Percentiles rank a stretch among this genome's conserved stretches.
Conservation (phyloP, 2,113 vertebrate genomes). For the Rhinoderma darwinii region DNA sequence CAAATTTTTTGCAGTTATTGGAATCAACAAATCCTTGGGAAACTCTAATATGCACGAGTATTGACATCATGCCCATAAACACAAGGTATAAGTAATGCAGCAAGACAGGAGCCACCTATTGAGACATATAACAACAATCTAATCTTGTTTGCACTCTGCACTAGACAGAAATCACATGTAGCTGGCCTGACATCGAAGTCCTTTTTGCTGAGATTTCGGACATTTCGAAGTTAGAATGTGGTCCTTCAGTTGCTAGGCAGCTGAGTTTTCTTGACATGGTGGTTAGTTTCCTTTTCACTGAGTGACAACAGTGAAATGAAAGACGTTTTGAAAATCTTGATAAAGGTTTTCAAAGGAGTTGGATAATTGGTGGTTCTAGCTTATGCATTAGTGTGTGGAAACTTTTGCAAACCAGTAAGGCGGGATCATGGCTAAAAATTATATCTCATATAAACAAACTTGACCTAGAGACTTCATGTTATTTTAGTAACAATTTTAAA, state of each 20-base stretch:
- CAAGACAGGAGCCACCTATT: conserved; percentile 92
- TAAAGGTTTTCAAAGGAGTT: conserved; percentile 96
- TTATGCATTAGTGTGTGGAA: conserved; percentile 95
- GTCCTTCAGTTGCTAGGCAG: conserved; percentile 96
- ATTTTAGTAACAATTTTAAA: conserved; percentile 83
- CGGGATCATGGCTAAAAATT: conserved; percentile 91
- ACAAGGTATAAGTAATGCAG: conserved; percentile 95
- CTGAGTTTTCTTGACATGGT: conserved; percentile 99
- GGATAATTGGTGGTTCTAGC: conserved; percentile 96
- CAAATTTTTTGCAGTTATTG: no score
- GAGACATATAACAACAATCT: conserved; percentile 89
- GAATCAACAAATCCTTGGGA: not conserved
- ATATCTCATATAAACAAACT: conserved; percentile 99
- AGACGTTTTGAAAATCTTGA: conserved; percentile 99
- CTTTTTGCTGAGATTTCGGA: conserved; percentile 96
- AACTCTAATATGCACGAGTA: no score
- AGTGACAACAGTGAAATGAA: conserved; percentile 99
- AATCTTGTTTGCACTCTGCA: conserved; percentile 98
- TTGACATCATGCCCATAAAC: conserved; percentile 91
- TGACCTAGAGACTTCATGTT: conserved; percentile 89
- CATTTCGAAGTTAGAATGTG: conserved; percentile 99
- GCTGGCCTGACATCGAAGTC: conserved; percentile 91
- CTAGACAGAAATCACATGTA: conserved; percentile 98
- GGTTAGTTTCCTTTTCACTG: conserved; percentile 99
- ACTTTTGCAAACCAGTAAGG: conserved; percentile 85